Percentiles rank a stretch among this genome's conserved stretches.
These are phyloP conservation scores for Micromesistius poutassou DNA, from an alignment of 2,797 vertebrate genomes.

Conservation along the genomic window DNA sequence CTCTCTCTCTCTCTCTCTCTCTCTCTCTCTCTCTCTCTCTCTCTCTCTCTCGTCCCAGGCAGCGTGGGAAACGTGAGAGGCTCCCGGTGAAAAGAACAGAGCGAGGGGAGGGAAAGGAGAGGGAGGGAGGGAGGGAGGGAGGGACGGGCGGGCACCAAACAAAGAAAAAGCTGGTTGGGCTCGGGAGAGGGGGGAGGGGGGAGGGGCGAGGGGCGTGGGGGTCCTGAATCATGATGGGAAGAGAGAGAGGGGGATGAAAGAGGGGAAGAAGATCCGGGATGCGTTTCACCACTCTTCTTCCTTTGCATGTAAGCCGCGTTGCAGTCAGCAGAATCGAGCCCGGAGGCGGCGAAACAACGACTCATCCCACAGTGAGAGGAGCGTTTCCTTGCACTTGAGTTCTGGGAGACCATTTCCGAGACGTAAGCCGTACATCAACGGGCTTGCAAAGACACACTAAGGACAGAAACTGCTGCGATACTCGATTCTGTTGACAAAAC, in stretches of 20 bases:
- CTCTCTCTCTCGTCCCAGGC: slow-evolving; percentile 21
- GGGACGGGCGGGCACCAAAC: not conserved
- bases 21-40: not conserved
- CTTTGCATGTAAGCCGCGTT: not conserved
- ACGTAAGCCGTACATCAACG: not conserved
- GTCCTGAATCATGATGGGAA: not conserved
- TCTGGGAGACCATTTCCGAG: not conserved
- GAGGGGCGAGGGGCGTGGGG: not conserved
- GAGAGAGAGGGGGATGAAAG: not conserved
- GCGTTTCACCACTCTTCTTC: slow-evolving; percentile 4
- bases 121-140: not conserved
- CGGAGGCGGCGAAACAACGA: not conserved
- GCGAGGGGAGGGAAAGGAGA: not conserved
- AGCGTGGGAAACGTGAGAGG: slow-evolving; percentile 66
- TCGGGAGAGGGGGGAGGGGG: not conserved
- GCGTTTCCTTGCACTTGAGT: not conserved
- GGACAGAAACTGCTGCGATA: not conserved
- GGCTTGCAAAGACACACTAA: not conserved
- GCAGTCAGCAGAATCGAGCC: not conserved
- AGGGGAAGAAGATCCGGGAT: slow-evolving; percentile 28
- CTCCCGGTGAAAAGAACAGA: not conserved
- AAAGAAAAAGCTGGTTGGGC: slow-evolving; percentile 18
- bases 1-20: slow-evolving; percentile 2
- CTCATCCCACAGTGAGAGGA: not conserved
- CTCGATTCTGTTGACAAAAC: not conserved